These are phyloP conservation scores for Germaria angustata DNA, from an alignment of 2,888 invertebrate genomes.

Conservation along the genomic window DNA sequence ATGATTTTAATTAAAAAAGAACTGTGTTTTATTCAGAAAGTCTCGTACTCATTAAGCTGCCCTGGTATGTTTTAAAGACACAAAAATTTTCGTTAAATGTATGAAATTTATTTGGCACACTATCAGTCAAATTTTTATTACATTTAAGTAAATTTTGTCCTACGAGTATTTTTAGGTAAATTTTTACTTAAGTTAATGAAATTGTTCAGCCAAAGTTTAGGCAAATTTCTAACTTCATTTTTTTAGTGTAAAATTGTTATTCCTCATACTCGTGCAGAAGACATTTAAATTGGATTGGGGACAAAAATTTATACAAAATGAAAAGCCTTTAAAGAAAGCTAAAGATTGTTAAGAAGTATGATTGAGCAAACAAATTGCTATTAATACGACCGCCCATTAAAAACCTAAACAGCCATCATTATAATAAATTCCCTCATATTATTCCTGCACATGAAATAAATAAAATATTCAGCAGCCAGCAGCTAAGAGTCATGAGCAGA, in stretches of 20 bases:
- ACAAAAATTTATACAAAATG: not conserved
- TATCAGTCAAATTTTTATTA: no score
- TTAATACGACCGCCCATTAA: not conserved
- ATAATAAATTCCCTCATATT: not conserved
- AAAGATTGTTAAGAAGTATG: not conserved
- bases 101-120: no score
- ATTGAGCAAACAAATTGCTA: conserved; percentile 14
- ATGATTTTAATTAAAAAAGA: no score
- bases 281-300: not conserved
- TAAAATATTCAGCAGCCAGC: not conserved
- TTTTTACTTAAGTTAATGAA: no score
- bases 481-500: not conserved
- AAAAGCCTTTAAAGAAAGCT: not conserved
- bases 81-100: no score
- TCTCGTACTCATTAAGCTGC: no score
- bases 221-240: no score
- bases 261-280: not conserved
- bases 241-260: not conserved
- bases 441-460: not conserved
- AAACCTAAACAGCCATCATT: not conserved
- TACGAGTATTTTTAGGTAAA: no score
- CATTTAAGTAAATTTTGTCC: no score
- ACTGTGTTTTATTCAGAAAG: no score
- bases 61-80: no score
- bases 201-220: no score